Percentiles rank a stretch among this genome's conserved stretches.
Conservation (phyloP, 2,113 vertebrate species). For the Barnardius zonarius region DNA sequence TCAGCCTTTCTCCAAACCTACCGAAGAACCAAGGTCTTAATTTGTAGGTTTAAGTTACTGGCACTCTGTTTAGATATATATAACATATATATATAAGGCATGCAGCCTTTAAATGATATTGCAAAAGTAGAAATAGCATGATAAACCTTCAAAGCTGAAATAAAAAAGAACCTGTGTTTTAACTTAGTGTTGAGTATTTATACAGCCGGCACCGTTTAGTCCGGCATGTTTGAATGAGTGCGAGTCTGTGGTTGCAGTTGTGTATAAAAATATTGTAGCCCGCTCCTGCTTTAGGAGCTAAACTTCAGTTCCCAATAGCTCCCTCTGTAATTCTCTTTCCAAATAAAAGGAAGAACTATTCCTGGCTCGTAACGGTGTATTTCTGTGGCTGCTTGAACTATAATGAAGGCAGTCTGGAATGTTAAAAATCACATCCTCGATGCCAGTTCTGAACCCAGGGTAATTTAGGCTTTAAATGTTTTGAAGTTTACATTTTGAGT, state of each 20-base stretch:
- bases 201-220: conserved; percentile 87
- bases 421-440: conserved; percentile 62
- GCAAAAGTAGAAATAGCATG: conserved; percentile 69
- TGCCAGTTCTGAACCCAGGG: conserved; percentile 67
- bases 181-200: conserved; percentile 69
- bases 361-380: conserved; percentile 78
- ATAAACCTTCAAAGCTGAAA: conserved; percentile 76
- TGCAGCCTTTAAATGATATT: conserved; percentile 71
- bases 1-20: neutral
- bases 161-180: conserved; percentile 82
- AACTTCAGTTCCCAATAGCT: conserved; percentile 68
- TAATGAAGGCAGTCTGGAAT: conserved; percentile 77
- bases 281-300: conserved; percentile 66
- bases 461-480: conserved; percentile 65
- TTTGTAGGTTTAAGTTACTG: conserved; percentile 57
- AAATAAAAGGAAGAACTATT: conserved; percentile 85
- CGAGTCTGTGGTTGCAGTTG: conserved; percentile 75
- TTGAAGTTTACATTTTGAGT: conserved; percentile 50
- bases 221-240: conserved; percentile 66
- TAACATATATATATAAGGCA: neutral
- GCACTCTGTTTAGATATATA: neutral
- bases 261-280: conserved; percentile 78
- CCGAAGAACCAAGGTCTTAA: conserved; percentile 30
- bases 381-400: conserved; percentile 81
- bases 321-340: conserved; percentile 81